phyloP scores from a whole-genome alignment of 2,113 vertebrate species.

The Nyctereutes procyonoides region DNA sequence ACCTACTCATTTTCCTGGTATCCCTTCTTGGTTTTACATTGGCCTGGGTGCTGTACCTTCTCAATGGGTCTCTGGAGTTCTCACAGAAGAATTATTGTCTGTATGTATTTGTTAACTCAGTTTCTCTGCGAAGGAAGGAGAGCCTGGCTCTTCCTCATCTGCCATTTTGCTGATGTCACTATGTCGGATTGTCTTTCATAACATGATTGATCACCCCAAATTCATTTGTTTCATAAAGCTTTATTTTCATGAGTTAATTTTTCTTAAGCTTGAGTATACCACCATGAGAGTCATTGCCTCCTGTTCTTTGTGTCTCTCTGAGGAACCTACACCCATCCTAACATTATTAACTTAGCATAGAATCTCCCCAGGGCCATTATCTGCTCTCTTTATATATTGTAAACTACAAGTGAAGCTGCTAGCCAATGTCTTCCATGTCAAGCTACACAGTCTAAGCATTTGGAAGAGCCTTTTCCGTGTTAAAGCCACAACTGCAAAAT shows the following conservation, averaged over 20 bases:
- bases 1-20: background rate
- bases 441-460: background rate
- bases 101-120: background rate
- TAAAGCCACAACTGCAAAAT: background rate
- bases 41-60: background rate
- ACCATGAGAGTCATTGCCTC: background rate
- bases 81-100: background rate
- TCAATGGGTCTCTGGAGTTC: background rate
- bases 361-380: background rate
- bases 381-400: background rate
- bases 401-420: background rate
- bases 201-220: background rate
- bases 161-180: background rate
- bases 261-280: background rate
- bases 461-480: background rate
- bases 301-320: background rate
- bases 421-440: background rate
- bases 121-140: background rate
- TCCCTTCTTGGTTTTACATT: background rate
- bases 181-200: background rate
- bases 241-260: background rate
- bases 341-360: background rate
- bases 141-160: background rate
- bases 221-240: background rate
- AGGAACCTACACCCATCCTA: background rate